Evolutionary conservation across 2,113 vertebrate species (phyloP), one percentile per base, ranked within the genome.

Genomic region (Carassius auratus): DNA sequence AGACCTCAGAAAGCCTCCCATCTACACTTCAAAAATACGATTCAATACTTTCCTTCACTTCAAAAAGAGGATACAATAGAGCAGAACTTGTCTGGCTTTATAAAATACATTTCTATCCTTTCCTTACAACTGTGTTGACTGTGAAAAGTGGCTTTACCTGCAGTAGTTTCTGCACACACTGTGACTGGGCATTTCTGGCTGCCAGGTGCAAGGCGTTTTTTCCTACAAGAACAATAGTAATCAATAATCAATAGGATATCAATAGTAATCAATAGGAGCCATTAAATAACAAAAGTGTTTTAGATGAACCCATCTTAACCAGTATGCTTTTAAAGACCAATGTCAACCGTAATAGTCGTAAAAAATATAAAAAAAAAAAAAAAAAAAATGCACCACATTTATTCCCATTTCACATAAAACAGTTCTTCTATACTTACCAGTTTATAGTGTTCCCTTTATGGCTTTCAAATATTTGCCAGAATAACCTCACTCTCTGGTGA

Each of bases 171-270:
- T 99, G 98, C 86, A 99, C 93, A 88, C 97, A 99, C 14, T 97
- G 84, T 2, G 96, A 96, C 8, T 99, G 97, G 73, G 96, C 96
- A 0, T 98, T 97, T 69, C 97, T 97, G 0, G 97, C 96, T 87
- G 98, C 96, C 59, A 99, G 91, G 57, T 99, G 98, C 83, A 99
- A 93, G 0, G 96, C 97, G 3, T 96, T 99, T 92, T 98, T 97
- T 64, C 98, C 98, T 99, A 50, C 0, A 90, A 88, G 38, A 83
- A 3, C 89, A 33, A 87, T 0, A 77, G 55, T 21, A n/a, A n/a
- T n/a, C n/a, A 75, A 1, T 26, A 76, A 8, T 48, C 61, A 26
- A 21, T 21, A 87, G 13, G 17, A 81, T n/a, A n/a, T n/a, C n/a
- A n/a, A n/a, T n/a, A 75, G 26, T 26, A 76, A 8, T 48, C 61